phyloP scores from a whole-genome alignment of 1,140 invertebrate species.

The Drosophila nebulosa region DNA sequence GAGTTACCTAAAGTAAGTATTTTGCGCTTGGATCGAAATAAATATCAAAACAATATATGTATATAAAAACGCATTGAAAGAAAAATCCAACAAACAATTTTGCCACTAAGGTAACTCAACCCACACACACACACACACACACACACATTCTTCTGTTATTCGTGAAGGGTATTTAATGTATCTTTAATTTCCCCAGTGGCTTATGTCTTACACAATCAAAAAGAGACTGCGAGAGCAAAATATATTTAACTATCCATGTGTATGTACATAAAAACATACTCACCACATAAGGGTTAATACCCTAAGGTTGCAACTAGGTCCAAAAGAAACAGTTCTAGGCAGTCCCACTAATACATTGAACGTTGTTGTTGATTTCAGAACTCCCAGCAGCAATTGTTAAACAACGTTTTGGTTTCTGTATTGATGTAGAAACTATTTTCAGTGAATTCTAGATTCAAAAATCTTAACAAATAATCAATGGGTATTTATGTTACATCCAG shows the following conservation, averaged over 20 bases:
- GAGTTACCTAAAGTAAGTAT: constrained; percentile 35
- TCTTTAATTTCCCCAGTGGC: constrained; percentile 77
- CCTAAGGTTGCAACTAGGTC: neutral
- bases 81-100: constrained; percentile 24
- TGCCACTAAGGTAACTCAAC: constrained; percentile 2
- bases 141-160: constrained; percentile 40
- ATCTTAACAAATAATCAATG: too few species aligned
- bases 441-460: too few species aligned
- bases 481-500: too few species aligned
- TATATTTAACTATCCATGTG: constrained; percentile 17
- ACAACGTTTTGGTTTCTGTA: too few species aligned
- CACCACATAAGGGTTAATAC: neutral
- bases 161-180: constrained; percentile 72
- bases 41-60: constrained; percentile 14
- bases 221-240: constrained; percentile 27
- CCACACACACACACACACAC: neutral
- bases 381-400: too few species aligned
- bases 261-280: constrained; percentile 2
- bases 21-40: constrained; percentile 25
- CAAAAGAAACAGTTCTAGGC: constrained; percentile 3
- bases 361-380: too few species aligned
- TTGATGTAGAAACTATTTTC: too few species aligned
- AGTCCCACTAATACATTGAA: too few species aligned
- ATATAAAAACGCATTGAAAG: neutral
- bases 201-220: constrained; percentile 71